phyloP scores from a whole-genome alignment of 2,113 vertebrate species.

The Mustela lutreola region DNA sequence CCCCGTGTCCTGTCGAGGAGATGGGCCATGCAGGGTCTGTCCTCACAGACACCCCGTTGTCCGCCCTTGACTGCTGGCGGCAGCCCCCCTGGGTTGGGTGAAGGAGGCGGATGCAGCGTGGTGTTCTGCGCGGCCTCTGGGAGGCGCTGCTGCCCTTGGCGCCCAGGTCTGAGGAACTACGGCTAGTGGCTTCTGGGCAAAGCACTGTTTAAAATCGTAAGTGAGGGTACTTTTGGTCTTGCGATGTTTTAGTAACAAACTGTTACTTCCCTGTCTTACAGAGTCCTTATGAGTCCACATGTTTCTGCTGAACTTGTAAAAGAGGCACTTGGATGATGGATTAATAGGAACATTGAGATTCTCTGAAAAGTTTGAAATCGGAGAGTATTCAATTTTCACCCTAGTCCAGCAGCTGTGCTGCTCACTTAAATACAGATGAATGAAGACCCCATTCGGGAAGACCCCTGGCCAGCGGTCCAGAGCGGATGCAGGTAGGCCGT shows the following conservation, averaged over 20 bases:
- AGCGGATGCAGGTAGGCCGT: conserved; percentile 96
- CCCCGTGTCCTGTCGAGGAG: background rate
- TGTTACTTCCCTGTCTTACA: conserved; percentile 84
- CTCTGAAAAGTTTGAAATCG: conserved; percentile 75
- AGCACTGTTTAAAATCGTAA: background rate
- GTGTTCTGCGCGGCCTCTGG: background rate
- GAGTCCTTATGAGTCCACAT: conserved; percentile 79
- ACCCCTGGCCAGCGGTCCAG: conserved; percentile 95
- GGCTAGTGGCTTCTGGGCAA: background rate
- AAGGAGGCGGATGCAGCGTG: background rate
- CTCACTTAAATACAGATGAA: conserved; percentile 97
- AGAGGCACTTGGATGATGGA: conserved; percentile 84
- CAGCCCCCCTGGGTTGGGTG: background rate
- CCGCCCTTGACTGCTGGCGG: background rate
- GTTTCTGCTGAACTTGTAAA: conserved; percentile 72
- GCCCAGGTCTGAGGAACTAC: background rate
- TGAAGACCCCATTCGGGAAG: conserved; percentile 99
- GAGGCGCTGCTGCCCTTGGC: background rate
- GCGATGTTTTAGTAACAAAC: conserved; percentile 48
- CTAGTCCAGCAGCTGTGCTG: conserved; percentile 94
- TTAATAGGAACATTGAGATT: conserved; percentile 81
- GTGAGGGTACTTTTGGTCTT: conserved; percentile 16
- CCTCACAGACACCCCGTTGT: background rate
- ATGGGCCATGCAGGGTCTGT: background rate
- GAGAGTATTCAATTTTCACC: conserved; percentile 88